Evolutionary conservation across 1,140 invertebrate species (phyloP).

Genomic region (Drosophila tristis): DNA sequence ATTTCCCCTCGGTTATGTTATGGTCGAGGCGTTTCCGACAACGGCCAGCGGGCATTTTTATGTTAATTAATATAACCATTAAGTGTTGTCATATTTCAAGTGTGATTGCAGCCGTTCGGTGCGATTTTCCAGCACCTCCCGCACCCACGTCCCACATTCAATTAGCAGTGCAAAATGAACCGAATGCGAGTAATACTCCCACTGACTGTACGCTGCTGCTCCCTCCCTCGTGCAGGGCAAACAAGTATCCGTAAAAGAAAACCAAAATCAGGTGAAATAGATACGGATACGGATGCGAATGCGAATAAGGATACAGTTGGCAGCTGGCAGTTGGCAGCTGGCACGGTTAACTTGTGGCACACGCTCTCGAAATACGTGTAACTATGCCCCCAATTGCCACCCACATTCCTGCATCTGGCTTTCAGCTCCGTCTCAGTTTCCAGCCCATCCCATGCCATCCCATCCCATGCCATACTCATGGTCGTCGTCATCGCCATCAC

Average conservation of each 20-base stretch:
- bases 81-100: constrained; percentile 70
- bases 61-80: constrained; percentile 75
- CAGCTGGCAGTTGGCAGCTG: constrained; percentile 29
- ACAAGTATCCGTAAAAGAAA: constrained; percentile 30
- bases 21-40: constrained; percentile 17
- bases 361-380: constrained; percentile 21
- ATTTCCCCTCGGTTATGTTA: constrained; percentile 24
- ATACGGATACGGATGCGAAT: constrained; percentile 16
- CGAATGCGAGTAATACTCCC: constrained; percentile 41
- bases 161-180: constrained; percentile 34
- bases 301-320: constrained; percentile 1
- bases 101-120: neutral
- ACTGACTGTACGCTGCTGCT: constrained; percentile 24
- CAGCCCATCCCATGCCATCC: neutral
- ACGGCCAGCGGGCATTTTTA: constrained; percentile 54
- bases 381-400: constrained; percentile 31
- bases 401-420: constrained; percentile 12
- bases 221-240: constrained; percentile 25
- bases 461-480: neutral
- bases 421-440: constrained; percentile 7
- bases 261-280: constrained; percentile 48
- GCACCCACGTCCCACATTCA: neutral
- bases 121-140: constrained; percentile 8
- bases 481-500: constrained; percentile 46
- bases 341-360: constrained; percentile 9